Evolutionary conservation across 2,888 invertebrate species (phyloP), one percentile per base, ranked within the genome.

Genomic region (Cerastis leucographa): DNA sequence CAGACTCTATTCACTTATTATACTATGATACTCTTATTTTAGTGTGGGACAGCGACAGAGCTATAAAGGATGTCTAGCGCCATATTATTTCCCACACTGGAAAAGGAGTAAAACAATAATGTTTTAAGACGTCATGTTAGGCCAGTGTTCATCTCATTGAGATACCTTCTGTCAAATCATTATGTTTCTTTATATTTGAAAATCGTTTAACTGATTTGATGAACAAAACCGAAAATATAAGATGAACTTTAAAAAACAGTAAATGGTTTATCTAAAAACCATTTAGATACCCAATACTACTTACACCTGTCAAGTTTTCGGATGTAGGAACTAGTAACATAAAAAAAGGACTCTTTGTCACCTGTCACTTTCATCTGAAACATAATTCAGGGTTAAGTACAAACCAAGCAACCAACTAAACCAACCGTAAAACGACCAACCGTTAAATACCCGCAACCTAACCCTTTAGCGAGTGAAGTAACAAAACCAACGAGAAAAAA

Each of bases 281-380:
- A 25, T 25, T 56, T 14, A 1, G n/a, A 56, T 1, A 25, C 12
- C 1, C 54, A 51, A 51, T n/a, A 51, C 40, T 4, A 44, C 3
- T 54, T 54, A n/a, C 14, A 56, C 25, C 25, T 25, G 25, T 2
- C 14, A 56, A 14, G 14, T 56, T 25, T 56, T 56, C 25, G 25
- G 25, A 56, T 25, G 25, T n/a, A 40, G 40, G 40, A 35, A 35
- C 2, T 3, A 35, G 35, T 35, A 35, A 35, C 35, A 35, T 35
- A 35, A 35, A 35, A 35, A 35, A 35, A 51, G 64, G 25, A 49
- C 4, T 59, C n/a, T 35, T 61, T 25, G 74, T 74, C 64, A 74
- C 75, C 76, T 65, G 84, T 86, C 76, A 80, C 76, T 81, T 69
- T 73, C 65, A 81, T 80, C 74, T 68, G 40, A 76, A 78, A 75